Conservation (phyloP, 2,113 vertebrate genomes). For the Cynocephalus volans region DNA sequence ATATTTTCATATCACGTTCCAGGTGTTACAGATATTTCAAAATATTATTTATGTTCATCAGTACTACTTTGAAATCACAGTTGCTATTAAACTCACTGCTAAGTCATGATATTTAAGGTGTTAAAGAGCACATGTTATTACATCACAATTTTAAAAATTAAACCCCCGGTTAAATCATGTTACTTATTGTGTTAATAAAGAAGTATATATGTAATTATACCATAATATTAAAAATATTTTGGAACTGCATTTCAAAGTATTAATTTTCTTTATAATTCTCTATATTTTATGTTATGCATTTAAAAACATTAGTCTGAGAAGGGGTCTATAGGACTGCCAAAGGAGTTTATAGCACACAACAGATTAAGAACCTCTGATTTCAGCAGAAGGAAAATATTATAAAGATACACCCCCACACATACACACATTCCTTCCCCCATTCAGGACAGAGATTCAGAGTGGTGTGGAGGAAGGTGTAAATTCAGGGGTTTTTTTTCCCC, state of each 20-base stretch:
- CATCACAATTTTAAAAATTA: background rate
- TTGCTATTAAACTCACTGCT: background rate
- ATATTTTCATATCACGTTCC: background rate
- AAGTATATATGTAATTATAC: background rate
- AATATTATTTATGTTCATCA: background rate
- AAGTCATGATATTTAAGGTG: background rate
- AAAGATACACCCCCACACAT: background rate
- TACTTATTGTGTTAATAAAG: background rate
- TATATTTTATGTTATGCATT: background rate
- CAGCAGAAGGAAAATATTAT: background rate
- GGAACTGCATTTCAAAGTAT: background rate
- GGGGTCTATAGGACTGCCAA: background rate
- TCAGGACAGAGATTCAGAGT: background rate
- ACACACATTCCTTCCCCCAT: background rate
- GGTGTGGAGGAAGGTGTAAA: background rate
- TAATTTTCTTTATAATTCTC: background rate
- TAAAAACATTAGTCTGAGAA: background rate
- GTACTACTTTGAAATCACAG: conserved; percentile 2
- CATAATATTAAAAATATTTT: background rate
- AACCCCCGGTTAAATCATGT: background rate
- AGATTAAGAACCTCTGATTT: background rate
- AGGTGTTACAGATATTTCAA: conserved; percentile 14
- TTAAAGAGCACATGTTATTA: background rate
- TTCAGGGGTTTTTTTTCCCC: background rate
- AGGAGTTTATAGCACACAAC: background rate